phyloP scores from a whole-genome alignment of 2,797 vertebrate genomes.

The Lates japonicus region DNA sequence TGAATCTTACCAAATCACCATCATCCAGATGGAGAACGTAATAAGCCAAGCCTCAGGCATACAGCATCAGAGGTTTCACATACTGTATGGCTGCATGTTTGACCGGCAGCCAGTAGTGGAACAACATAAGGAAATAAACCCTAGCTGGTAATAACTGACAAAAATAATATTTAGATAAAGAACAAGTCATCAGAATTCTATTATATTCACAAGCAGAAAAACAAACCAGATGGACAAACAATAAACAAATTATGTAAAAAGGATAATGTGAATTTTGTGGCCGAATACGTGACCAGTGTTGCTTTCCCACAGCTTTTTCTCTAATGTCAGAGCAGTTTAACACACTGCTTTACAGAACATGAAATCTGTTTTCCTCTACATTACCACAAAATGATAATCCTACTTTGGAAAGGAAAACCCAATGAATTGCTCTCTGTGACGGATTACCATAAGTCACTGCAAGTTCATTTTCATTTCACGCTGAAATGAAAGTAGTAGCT shows the following conservation, averaged over 20 bases:
- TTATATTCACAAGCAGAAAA: background rate
- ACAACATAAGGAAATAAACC: background rate
- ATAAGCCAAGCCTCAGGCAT: constrained; percentile 16
- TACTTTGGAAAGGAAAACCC: background rate
- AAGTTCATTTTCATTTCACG: background rate
- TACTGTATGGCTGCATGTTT: constrained; percentile 9
- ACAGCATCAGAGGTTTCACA: constrained; percentile 1
- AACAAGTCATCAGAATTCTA: background rate
- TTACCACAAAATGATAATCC: background rate
- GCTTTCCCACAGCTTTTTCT: background rate
- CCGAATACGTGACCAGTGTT: background rate
- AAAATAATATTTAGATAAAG: background rate
- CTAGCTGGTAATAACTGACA: background rate
- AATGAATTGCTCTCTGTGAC: background rate
- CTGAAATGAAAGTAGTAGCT: background rate
- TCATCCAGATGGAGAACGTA: constrained; percentile 27
- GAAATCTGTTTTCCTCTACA: background rate
- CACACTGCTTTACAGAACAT: background rate
- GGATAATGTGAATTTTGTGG: background rate
- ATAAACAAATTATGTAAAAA: background rate
- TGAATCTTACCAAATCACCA: constrained; percentile 15
- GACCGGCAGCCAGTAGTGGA: constrained; percentile 15
- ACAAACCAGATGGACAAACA: background rate
- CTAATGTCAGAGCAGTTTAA: background rate
- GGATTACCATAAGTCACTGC: background rate